Evolutionary conservation across 2,113 vertebrate species (phyloP).

Genomic region (Rhinolophus sinicus): DNA sequence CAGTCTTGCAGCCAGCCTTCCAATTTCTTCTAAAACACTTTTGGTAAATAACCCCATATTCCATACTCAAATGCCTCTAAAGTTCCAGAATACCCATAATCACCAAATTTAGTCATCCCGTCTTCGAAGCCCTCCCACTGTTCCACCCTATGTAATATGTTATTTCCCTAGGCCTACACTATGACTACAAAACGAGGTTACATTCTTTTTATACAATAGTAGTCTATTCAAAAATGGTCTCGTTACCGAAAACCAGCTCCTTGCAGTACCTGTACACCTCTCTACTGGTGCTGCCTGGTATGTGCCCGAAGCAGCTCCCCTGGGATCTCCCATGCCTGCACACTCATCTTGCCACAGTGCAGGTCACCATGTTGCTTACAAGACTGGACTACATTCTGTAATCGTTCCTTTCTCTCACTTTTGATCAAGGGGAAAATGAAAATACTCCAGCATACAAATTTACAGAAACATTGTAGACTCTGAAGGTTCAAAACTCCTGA

Average conservation of each 20-base stretch:
- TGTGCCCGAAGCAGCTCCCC: fast-evolving
- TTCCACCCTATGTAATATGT: neutral
- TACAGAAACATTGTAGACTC: neutral
- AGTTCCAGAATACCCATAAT: slow-evolving; percentile 37
- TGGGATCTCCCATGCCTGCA: neutral
- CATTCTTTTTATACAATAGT: slow-evolving; percentile 22
- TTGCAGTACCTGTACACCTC: neutral
- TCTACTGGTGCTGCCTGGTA: neutral
- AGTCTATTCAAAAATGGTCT: neutral
- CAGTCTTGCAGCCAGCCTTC: neutral
- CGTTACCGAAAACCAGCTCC: neutral
- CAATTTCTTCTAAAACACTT: slow-evolving; percentile 41
- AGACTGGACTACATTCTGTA: neutral
- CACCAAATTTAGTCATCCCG: slow-evolving; percentile 22
- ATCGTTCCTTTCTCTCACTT: neutral
- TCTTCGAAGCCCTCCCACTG: neutral
- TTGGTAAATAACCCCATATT: slow-evolving; percentile 4
- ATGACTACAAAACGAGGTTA: slow-evolving; percentile 20
- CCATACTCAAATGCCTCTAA: slow-evolving; percentile 18
- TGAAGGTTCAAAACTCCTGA: neutral
- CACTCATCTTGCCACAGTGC: neutral
- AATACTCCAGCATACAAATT: neutral
- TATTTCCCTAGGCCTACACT: neutral
- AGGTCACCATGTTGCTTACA: neutral
- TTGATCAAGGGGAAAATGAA: neutral